Base-by-base conservation (phyloP, 2,113 vertebrate genomes). In the Salminus brasiliensis region DNA sequence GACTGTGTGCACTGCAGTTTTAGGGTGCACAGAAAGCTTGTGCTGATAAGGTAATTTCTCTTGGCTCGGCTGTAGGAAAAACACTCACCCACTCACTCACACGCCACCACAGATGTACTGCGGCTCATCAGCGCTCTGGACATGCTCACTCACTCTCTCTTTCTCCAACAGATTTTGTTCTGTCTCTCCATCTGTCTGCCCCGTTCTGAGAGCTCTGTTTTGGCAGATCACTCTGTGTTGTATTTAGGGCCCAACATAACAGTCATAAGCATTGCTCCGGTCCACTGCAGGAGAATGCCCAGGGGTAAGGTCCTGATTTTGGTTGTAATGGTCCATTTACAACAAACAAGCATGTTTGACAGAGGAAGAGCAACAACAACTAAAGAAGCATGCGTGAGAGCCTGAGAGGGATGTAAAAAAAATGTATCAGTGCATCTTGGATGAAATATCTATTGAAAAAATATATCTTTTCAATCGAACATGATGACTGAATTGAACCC, bases 31-130 rank as follows among this genome's bases (percentile, higher is more conserved):
- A 60, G 34, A 23, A 29, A 59, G 49, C 65, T 41, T 76, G 45
- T 13, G 55, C 16, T 55, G 76, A 82, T 85, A 77, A 77, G 59
- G 71, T 13, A n/a, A 69, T 75, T 81, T 80, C 25, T 67, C 59
- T 72, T 83, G 78, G 77, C 74, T 32, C 3, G 62, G 3, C 23
- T 9, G 30, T n/a, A 62, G 84, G 70, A 81, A 83, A 67, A 81
- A 66, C 47, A 72, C 74, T 76, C n/a, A 57, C 13, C 10, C 11
- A 27, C 45, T 34, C 41, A 69, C 63, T 57, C 77, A 74, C 60
- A 29, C n/a, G 67, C 34, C 66, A 59, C 30, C 27, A 29, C 39
- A 55, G 47, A 49, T 34, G 27, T 30, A 81, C 63, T 16, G 41
- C 57, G 59, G 53, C 66, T 63, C 60, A 74, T 82, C 55, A 63